These are phyloP conservation scores for Cryptotis parvus DNA, from an alignment of 2,113 vertebrate genomes.

Conservation along the genomic window DNA sequence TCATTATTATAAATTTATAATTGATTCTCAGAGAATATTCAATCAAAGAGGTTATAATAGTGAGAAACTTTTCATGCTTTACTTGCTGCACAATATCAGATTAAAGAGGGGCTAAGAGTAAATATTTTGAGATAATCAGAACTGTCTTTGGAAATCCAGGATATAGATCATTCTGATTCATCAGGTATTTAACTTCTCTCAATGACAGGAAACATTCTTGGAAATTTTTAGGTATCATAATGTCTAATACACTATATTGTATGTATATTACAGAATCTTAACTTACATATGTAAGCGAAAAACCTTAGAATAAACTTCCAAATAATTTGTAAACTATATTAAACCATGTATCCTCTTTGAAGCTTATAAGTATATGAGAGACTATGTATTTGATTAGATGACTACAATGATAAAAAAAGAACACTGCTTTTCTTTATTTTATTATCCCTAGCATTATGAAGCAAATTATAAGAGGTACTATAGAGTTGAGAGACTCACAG, in stretches of 20 bases:
- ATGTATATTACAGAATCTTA: neutral
- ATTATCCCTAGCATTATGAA: neutral
- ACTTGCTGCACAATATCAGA: neutral
- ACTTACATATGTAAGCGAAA: neutral
- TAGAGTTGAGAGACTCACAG: no score
- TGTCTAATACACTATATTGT: neutral
- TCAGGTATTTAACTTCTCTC: neutral
- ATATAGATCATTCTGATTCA: neutral
- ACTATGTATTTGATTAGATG: neutral
- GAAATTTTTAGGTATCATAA: neutral
- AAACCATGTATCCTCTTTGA: neutral
- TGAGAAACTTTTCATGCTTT: neutral
- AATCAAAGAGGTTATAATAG: neutral
- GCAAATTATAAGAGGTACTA: neutral
- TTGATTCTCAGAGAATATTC: neutral
- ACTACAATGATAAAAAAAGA: neutral
- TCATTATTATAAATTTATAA: neutral
- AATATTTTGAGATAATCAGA: neutral
- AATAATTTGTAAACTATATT: conserved; percentile 20
- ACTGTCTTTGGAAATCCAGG: neutral
- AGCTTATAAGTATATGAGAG: neutral
- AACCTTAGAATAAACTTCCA: conserved; percentile 17
- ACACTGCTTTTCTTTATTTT: neutral
- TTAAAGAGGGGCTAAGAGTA: neutral
- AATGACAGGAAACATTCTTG: neutral